Evolutionary conservation across 23 tunicate genomes (phyloP).

Genomic region (Diplosoma virens): DNA sequence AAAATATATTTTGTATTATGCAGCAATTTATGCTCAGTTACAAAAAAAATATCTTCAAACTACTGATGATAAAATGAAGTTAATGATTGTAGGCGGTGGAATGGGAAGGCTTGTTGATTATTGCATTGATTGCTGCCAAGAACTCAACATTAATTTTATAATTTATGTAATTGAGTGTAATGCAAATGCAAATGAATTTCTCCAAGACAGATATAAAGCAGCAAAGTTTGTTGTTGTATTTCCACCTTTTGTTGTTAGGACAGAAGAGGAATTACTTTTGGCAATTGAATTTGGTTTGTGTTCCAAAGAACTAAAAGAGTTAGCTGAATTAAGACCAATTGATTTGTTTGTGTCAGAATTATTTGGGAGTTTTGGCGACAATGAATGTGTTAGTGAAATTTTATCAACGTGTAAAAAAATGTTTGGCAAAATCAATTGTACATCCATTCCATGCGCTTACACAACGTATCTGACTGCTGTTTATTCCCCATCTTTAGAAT

Average conservation of each 20-base stretch:
- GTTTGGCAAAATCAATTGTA: conserved; percentile 26
- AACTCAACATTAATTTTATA: conserved; percentile 10
- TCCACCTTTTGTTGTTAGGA: conserved; percentile 37
- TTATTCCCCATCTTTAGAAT: conserved; percentile 15
- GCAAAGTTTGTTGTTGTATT: conserved; percentile 27
- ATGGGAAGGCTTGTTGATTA: conserved; percentile 81
- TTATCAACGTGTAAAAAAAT: conserved; percentile 16
- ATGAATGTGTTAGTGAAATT: conserved; percentile 75
- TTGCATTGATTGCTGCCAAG: conserved; percentile 41
- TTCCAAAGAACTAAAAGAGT: background rate
- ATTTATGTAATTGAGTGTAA: conserved; percentile 70
- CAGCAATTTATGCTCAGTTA: conserved; percentile 46
- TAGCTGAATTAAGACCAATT: conserved; percentile 23
- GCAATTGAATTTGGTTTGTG: background rate
- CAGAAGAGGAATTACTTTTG: conserved; percentile 27
- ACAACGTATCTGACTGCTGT: conserved; percentile 45
- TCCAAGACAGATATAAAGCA: conserved; percentile 32
- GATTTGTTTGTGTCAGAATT: conserved; percentile 68
- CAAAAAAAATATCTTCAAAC: background rate
- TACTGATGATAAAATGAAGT: background rate
- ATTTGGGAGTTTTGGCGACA: conserved; percentile 84
- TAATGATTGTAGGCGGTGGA: conserved; percentile 78
- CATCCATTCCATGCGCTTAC: conserved; percentile 56
- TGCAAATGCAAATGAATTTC: conserved; percentile 2
- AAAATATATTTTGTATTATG: conserved; percentile 70